These are phyloP conservation scores for Scaptomyza reducta DNA, from an alignment of 2,888 invertebrate genomes.

Conservation along the genomic window DNA sequence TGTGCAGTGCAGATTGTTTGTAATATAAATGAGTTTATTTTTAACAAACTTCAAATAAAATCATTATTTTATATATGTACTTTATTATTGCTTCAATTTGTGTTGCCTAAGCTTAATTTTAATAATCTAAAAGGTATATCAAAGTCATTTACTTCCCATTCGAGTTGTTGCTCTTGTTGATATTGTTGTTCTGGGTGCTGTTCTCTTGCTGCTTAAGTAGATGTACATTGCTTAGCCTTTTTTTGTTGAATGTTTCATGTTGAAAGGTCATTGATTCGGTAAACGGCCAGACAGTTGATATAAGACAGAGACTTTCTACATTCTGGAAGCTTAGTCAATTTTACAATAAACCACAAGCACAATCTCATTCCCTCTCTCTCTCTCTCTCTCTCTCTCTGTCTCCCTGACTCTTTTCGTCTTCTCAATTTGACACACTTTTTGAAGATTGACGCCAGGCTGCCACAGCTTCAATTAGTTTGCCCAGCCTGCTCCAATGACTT, in stretches of 20 bases:
- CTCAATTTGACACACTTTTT: constrained; percentile 50
- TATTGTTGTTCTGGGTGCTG: constrained; percentile 24
- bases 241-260: constrained; percentile 36
- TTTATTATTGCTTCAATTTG: no score
- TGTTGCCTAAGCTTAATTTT: neutral
- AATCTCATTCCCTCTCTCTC: neutral
- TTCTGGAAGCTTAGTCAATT: constrained; percentile 46
- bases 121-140: neutral
- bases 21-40: neutral
- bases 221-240: constrained; percentile 38
- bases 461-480: constrained; percentile 45
- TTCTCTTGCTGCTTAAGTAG: constrained; percentile 39
- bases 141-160: neutral
- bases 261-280: constrained; percentile 72
- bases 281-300: constrained; percentile 40
- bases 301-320: constrained; percentile 8
- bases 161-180: constrained; percentile 10
- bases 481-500: constrained; percentile 36
- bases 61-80: no score
- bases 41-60: no score
- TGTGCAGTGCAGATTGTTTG: neutral
- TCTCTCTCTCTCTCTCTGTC: neutral
- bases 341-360: constrained; percentile 58
- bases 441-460: constrained; percentile 6
- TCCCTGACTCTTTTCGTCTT: neutral